Evolutionary conservation across 1,140 invertebrate genomes (phyloP).

Genomic region (Anastrepha obliqua): DNA sequence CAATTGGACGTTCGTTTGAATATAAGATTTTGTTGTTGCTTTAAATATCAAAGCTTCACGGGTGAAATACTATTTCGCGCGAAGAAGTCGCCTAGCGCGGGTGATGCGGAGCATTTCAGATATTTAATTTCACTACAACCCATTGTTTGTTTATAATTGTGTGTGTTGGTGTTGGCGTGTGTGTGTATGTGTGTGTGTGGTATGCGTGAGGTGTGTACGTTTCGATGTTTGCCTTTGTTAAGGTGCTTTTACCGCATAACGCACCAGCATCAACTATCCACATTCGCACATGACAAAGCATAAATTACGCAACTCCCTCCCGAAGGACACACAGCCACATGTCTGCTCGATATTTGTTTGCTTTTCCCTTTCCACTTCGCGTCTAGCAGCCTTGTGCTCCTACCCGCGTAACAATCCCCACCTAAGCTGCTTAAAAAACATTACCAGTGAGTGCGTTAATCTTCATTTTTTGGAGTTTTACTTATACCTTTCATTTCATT

Average conservation of each 20-base stretch:
- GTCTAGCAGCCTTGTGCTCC: neutral
- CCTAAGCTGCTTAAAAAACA: neutral
- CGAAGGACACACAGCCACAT: neutral
- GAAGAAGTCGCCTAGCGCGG: neutral
- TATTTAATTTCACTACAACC: neutral
- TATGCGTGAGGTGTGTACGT: neutral
- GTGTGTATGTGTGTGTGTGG: neutral
- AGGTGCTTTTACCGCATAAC: neutral
- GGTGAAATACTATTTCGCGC: too few species aligned
- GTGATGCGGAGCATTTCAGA: neutral
- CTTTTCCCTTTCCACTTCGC: neutral
- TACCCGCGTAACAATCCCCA: neutral
- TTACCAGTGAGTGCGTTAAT: slow-evolving; percentile 5
- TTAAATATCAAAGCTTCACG: too few species aligned
- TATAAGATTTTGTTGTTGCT: too few species aligned
- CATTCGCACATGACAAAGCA: slow-evolving; percentile 37
- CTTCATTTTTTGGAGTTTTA: neutral
- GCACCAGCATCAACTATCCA: neutral
- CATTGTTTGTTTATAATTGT: neutral
- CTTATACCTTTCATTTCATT: neutral
- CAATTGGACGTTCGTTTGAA: too few species aligned
- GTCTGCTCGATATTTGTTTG: neutral
- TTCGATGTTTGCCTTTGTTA: neutral
- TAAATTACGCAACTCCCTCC: slow-evolving; percentile 4
- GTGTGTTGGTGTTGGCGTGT: neutral